Conservation (phyloP, 2,113 vertebrate genomes). For the Chionis minor region DNA sequence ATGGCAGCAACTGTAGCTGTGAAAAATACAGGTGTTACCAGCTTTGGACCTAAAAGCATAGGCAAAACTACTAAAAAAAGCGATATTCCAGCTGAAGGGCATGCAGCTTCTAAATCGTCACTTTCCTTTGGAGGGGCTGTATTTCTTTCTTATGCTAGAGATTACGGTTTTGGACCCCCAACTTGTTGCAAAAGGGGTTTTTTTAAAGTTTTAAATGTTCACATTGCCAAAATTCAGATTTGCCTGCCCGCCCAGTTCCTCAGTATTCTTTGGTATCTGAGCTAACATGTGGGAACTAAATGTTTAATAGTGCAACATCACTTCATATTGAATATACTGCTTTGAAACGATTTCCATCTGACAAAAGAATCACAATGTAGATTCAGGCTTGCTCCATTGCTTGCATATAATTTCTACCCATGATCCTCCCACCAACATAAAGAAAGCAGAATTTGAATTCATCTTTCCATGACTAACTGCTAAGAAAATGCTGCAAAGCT, state of each 20-base stretch:
- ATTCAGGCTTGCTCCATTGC: neutral
- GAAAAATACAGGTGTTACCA: neutral
- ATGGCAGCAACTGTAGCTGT: neutral
- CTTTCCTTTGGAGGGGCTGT: neutral
- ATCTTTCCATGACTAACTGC: neutral
- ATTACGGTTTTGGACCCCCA: neutral
- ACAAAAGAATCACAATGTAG: neutral
- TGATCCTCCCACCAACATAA: neutral
- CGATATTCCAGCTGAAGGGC: neutral
- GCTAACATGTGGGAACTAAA: neutral
- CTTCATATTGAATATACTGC: neutral
- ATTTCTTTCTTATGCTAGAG: neutral
- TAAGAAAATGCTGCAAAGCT: neutral
- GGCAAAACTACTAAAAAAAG: neutral
- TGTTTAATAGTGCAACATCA: neutral
- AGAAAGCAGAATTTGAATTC: neutral
- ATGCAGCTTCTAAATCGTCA: neutral
- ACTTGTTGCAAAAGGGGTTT: neutral
- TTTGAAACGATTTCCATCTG: neutral
- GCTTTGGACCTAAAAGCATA: neutral
- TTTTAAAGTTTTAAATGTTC: neutral
- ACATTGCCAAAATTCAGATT: neutral
- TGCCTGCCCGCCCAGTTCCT: neutral
- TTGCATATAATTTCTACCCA: neutral
- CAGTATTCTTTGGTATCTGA: neutral